Base-by-base conservation (phyloP, 1,140 invertebrate genomes). In the Microplitis mediator region DNA sequence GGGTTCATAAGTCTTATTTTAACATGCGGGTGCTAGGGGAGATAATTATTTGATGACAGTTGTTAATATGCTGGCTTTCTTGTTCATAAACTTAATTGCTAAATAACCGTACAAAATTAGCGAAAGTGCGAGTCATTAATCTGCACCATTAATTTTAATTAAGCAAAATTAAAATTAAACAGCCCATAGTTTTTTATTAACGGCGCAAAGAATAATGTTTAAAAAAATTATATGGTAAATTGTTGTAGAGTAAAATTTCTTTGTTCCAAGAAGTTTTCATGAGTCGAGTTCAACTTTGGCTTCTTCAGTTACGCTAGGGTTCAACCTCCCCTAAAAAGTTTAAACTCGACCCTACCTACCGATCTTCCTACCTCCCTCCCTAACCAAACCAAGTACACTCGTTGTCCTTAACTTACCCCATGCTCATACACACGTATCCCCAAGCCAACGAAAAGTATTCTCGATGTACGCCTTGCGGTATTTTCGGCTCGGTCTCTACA, bases 31-130 rank as follows among this genome's bases (percentile, higher is more conserved):
- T 62, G 50, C 32, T 60, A 62, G 76, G 70, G 69, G 69, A 72
- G 76, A 75, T 79, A 77, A 79, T 77, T 77, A 60, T 54, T 75
- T 76, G 75, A 77, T 79, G 72, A 75, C 72, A 72, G 71, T 36
- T 54, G 64, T 51, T 14, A 67, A 34, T 60, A 72, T 72, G 71
- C 71, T 72, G 71, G 71, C 52, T 67, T 62, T 51, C 16, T 23
- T 66, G 60, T 31, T 13, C 16, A 34, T 31, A 50, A 60, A 11
- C 31, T 32, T 52, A 3, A n/a, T 23, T 5, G 45, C 35, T 39
- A 5, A 51, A 39, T 23, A 54, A 51, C 39, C 39, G 39, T 45
- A 45, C 11, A 9, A 45, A 9, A 45, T 9, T 45, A 9, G 11
- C 39, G 2, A 6, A 11, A 45, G 39, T 45, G 6, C 39, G 39